Base-by-base conservation (phyloP, 1,140 invertebrate species). In the Drosophila pallidifrons region DNA sequence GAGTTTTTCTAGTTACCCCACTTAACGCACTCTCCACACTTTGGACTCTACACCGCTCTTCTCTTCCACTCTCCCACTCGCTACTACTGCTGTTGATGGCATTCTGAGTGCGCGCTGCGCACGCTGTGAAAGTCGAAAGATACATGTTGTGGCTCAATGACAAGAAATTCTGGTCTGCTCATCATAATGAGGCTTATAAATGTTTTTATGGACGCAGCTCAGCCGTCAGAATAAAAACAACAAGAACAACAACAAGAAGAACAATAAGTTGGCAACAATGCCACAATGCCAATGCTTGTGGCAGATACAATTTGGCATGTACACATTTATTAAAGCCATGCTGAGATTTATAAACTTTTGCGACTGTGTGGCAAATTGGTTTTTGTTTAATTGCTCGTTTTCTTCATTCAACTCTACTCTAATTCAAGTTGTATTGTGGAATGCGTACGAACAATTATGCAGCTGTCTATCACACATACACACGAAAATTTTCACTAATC, bases 161-260 rank as follows among this genome's bases (percentile, higher is more conserved):
- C 85, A 85, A 85, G 85, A 88, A 88, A 89, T 89, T 88, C 85
- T 85, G 81, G 81, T 88, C 85, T 88, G 35, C 10, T 38, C 35
- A 38, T 88, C 86, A 88, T 88, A 88, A 88, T 88, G 85, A 88
- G 85, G 71, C 85, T 88, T 88, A 88, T 88, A 88, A 88, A 88
- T 88, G 85, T 79, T 88, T 83, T 88, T 89, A 85, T 89, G 85
- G 85, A 57, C 59, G 80, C 73, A 66, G 83, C 77, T 83, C 66
- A 82, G 77, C 75, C 59, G 67, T 55, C 73, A 75, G 63, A 77
- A 77, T 46, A 83, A 79, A 71, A 79, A 78, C 35, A 38, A 10
- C 8, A 38, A 10, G 7, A 38, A 77, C 45, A 83, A 79, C 75
- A 79, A 78, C 38, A 71, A 75, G 66, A 64, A 35, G 45, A 79